phyloP scores from a whole-genome alignment of 2,113 vertebrate genomes.

The Ciconia stormi region DNA sequence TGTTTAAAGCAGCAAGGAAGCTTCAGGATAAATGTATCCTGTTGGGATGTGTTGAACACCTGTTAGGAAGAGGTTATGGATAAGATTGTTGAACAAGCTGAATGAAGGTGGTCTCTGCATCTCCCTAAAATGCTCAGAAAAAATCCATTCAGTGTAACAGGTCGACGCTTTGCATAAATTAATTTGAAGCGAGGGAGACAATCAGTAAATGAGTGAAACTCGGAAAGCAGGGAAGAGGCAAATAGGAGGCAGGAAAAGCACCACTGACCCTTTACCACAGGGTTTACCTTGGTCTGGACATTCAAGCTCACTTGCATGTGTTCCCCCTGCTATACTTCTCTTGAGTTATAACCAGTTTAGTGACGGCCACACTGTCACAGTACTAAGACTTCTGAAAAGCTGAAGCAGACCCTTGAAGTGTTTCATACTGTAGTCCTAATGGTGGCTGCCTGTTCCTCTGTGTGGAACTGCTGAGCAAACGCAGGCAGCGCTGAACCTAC shows the following conservation, averaged over 20 bases:
- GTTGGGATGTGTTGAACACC: constrained; percentile 36
- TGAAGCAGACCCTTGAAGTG: neutral
- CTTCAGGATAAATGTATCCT: neutral
- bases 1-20: constrained; percentile 37
- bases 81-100: neutral
- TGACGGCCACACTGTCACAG: neutral
- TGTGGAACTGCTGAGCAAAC: neutral
- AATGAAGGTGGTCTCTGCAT: neutral
- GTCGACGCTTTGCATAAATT: neutral
- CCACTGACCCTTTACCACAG: neutral
- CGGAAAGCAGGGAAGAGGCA: neutral
- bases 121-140: neutral
- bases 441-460: neutral
- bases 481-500: neutral
- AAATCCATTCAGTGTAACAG: neutral
- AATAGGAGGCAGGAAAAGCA: neutral
- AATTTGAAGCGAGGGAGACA: neutral
- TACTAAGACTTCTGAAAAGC: neutral
- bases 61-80: constrained; percentile 5
- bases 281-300: neutral
- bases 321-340: neutral
- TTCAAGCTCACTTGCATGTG: neutral
- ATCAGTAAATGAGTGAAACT: neutral
- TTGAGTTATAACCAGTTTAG: neutral
- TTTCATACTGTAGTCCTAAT: neutral